Evolutionary conservation across 2,113 vertebrate genomes (phyloP), one percentile per base, ranked within the genome.

Genomic region (Amblyornis subalaris): DNA sequence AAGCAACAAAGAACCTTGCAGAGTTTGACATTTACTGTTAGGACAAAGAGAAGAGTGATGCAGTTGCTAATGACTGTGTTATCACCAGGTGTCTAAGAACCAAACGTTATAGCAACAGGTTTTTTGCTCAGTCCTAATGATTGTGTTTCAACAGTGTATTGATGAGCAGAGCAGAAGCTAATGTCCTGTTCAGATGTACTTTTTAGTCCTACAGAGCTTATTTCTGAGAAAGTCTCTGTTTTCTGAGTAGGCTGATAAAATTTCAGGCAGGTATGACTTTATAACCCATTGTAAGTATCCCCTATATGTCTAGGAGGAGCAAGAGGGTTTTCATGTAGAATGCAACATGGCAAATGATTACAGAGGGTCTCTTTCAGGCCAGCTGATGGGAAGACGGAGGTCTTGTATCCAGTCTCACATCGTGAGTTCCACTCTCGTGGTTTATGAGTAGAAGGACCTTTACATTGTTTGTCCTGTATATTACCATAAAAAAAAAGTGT

Each of bases 1-100:
- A 85, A 84, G 28, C 60, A 88, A 29, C 76, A 55, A 45, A 81
- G 67, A 70, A 47, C 62, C 35, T 69, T 88, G n/a, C 74, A 35
- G 50, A 61, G 69, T 80, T 79, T 94, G 73, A 78, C 77, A 72
- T 85, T 92, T 93, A 20, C n/a, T 74, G 71, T 64, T 64, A 92
- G 70, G 65, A 87, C 12, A 75, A 70, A 76, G 57, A 85, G 83
- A 72, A 44, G n/a, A 87, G n/a, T 51, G 87, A 64, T 61, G 80
- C 57, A 53, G 65, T 38, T 90, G 45, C 51, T 64, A 61, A 67
- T 0, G 6, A 72, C 58, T 89, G 36, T 47, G 16, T 74, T 66
- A 9, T 57, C 61, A 81, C 53, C 36, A 69, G 45, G 12, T 69
- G 38, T 79, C 74, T 57, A 18, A 72, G 77, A 85, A 65, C 40